Evolutionary conservation across 2,888 invertebrate genomes (phyloP).

Genomic region (Melanchra persicariae): DNA sequence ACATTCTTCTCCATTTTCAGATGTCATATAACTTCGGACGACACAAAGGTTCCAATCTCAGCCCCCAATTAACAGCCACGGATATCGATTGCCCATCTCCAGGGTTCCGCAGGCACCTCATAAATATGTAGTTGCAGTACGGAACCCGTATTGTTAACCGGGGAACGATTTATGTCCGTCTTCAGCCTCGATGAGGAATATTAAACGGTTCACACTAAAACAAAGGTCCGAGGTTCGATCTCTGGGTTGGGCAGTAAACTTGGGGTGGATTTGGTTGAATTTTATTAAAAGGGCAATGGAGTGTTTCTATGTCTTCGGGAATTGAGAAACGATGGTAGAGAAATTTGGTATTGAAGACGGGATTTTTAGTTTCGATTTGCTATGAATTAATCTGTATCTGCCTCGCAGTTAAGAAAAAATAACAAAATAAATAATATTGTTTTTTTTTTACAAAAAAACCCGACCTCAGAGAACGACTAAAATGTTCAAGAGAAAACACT

Average conservation of each 20-base stretch:
- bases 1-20: conserved; percentile 45
- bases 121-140: conserved; percentile 78
- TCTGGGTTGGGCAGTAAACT: conserved; percentile 43
- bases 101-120: conserved; percentile 73
- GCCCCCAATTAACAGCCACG: conserved; percentile 71
- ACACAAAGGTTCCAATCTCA: conserved; percentile 60
- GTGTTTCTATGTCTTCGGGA: neutral
- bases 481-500: too few relatives aligned
- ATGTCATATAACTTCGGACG: conserved; percentile 42
- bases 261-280: conserved; percentile 22
- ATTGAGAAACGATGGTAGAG: neutral
- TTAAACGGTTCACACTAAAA: conserved; percentile 66
- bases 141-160: conserved; percentile 74
- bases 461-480: too few relatives aligned
- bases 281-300: conserved; percentile 44
- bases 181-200: conserved; percentile 69
- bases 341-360: neutral
- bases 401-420: too few relatives aligned
- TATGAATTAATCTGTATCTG: too few relatives aligned
- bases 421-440: too few relatives aligned
- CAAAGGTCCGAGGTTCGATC: conserved; percentile 55
- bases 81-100: conserved; percentile 74
- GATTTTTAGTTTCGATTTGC: neutral
- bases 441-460: too few relatives aligned
- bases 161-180: conserved; percentile 71